Evolutionary conservation across 1,140 invertebrate species (phyloP), one percentile per base, ranked within the genome.

Genomic region (Dryas iulia): DNA sequence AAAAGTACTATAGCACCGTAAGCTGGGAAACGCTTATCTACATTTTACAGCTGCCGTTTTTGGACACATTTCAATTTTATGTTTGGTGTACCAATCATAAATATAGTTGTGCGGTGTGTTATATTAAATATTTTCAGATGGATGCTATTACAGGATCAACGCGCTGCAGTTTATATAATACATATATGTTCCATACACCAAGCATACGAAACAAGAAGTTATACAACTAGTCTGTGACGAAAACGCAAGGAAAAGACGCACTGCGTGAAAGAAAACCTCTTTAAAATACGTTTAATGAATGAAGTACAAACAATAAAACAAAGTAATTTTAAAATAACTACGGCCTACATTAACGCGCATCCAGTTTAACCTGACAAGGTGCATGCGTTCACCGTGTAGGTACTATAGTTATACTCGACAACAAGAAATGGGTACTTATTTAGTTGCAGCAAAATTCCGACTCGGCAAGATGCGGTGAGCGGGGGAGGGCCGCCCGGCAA

Each of bases 371-470:
- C 10, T 60, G 64, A 53, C 69, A 65, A 23, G 58, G 47, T 35
- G 57, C 47, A 59, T 59, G 35, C 23, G 28, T 56, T 59, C 30
- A 60, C 57, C 35, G 21, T 47, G 61, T 54, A 59, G 35, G 31
- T 56, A 59, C 61, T 70, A 30, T 26, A 60, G 56, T 64, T 76
- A 77, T 76, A 74, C 39, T n/a, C n/a, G 10, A 10, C 6, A 28
- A 28, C 39, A 47, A 7, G 14, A 64, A 73, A 64, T 75, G 72
- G 66, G 71, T 74, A 64, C 73, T 78, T 81, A 84, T 86, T 86
- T 77, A 82, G 67, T 74, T 77, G 83, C 78, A 80, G 78, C 78
- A 81, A 79, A 82, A 83, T 83, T 79, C 77, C 77, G 78, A 83
- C 79, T 83, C 77, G 78, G 79, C 74, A 82, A 86, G 83, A 86